A percentile compares a stretch with the other conserved stretches of the same genome.
These are phyloP conservation scores for Callitettix versicolor DNA, from an alignment of 1,140 invertebrate species.

Conservation along the genomic window DNA sequence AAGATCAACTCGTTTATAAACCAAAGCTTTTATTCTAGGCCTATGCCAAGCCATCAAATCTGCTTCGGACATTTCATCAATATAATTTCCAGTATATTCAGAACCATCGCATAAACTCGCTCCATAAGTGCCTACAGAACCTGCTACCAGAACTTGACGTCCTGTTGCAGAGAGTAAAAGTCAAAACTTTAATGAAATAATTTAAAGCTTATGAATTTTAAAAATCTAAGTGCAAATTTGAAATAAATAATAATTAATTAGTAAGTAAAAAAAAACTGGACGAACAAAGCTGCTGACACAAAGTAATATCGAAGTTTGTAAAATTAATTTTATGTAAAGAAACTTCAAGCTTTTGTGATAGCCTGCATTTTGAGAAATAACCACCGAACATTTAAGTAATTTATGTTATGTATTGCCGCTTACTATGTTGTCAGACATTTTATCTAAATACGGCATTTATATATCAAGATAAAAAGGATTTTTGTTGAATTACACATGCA, in stretches of 20 bases:
- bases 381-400: no score
- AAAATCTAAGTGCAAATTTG: not conserved
- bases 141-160: constrained; percentile 50
- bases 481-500: no score
- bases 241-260: not conserved
- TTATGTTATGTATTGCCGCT: no score
- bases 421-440: no score
- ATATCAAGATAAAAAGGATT: no score
- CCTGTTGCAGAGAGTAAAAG: not conserved
- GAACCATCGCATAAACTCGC: constrained; percentile 77
- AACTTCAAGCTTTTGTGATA: not conserved
- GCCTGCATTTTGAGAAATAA: no score
- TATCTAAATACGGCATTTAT: no score
- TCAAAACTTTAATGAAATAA: not conserved
- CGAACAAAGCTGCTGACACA: not conserved
- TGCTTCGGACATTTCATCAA: constrained; percentile 49
- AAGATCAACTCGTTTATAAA: constrained; percentile 67
- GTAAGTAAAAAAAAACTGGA: not conserved
- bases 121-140: constrained; percentile 84
- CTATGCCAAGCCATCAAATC: constrained; percentile 71
- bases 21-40: constrained; percentile 58
- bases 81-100: constrained; percentile 79
- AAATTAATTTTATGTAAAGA: not conserved
- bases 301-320: not conserved
- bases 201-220: not conserved